Percentiles rank a stretch among this genome's conserved stretches.
Evolutionary conservation across 2,113 vertebrate genomes (phyloP).

Genomic region (Thomomys bottae): DNA sequence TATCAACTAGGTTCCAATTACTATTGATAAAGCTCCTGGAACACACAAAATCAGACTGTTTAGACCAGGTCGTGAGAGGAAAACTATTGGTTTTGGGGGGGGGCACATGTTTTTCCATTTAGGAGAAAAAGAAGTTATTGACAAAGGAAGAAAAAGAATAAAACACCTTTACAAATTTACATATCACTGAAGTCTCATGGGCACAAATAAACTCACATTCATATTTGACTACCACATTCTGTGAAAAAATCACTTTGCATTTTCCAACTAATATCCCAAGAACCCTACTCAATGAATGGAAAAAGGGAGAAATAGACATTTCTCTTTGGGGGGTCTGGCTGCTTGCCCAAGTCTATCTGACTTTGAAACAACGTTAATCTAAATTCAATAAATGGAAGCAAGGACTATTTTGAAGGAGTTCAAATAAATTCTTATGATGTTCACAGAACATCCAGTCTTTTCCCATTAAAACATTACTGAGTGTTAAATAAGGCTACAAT

Average conservation of each 20-base stretch:
- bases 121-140: constrained; percentile 23
- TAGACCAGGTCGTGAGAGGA: background rate
- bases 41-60: background rate
- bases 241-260: constrained; percentile 20
- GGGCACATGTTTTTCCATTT: constrained; percentile 30
- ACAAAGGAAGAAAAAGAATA: constrained; percentile 1
- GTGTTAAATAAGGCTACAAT: constrained; percentile 72
- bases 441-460: constrained; percentile 78
- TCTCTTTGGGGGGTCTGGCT: constrained; percentile 57
- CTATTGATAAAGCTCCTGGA: background rate
- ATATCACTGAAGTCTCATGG: background rate
- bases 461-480: constrained; percentile 70
- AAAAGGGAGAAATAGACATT: constrained; percentile 28
- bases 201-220: background rate
- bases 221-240: background rate
- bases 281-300: background rate
- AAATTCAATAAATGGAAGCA: constrained; percentile 66
- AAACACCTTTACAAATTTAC: constrained; percentile 17
- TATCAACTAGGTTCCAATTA: background rate
- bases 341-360: constrained; percentile 63
- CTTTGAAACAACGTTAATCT: constrained; percentile 60
- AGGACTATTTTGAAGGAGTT: constrained; percentile 35
- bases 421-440: constrained; percentile 71
- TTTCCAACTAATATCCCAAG: constrained; percentile 26
- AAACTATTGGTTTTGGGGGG: background rate